phyloP scores from a whole-genome alignment of 2,797 vertebrate species.

The Psittacula derbiana region DNA sequence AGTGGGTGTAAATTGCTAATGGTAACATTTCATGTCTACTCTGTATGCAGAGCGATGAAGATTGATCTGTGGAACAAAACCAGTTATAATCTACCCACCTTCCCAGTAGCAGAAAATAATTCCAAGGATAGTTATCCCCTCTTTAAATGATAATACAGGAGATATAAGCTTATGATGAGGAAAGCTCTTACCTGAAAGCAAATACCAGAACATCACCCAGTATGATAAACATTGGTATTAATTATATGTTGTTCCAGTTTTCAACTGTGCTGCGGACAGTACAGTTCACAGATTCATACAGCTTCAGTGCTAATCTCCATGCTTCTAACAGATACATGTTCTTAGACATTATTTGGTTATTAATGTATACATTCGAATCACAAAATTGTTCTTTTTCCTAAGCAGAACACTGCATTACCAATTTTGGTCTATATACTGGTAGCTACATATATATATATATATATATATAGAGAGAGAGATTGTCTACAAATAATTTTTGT shows the following conservation, averaged over 20 bases:
- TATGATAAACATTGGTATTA: background rate
- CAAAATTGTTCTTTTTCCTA: background rate
- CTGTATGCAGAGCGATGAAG: background rate
- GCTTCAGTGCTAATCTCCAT: background rate
- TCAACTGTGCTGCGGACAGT: background rate
- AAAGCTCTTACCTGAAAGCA: constrained; percentile 2
- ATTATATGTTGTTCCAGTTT: background rate
- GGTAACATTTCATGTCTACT: background rate
- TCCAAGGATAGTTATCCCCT: background rate
- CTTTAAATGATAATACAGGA: background rate
- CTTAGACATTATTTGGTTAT: background rate
- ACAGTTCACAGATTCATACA: background rate
- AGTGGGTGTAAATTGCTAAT: constrained; percentile 21
- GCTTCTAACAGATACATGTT: background rate
- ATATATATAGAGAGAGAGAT: background rate
- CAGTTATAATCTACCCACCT: background rate
- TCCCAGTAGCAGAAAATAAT: background rate
- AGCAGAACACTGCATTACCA: background rate
- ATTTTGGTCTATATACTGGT: background rate
- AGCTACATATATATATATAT: background rate
- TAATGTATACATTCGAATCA: background rate
- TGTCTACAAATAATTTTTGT: background rate
- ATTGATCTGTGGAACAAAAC: background rate
- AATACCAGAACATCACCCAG: background rate
- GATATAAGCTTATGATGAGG: background rate